phyloP scores from a whole-genome alignment of 2,113 vertebrate species.

The Daphoenositta chrysoptera region DNA sequence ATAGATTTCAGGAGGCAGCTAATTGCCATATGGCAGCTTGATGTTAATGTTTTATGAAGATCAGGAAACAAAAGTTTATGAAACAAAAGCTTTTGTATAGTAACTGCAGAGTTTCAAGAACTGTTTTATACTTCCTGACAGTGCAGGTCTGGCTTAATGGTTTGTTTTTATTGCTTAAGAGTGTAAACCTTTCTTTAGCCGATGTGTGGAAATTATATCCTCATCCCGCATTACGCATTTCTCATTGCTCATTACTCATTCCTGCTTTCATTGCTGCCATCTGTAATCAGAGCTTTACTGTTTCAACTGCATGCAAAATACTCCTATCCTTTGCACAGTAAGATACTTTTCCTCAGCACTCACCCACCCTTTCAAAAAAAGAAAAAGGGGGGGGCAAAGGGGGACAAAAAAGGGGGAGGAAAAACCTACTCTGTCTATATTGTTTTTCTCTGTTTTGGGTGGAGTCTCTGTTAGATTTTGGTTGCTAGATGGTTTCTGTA shows the following conservation, averaged over 20 bases:
- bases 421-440: slow-evolving; percentile 50
- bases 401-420: background rate
- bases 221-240: slow-evolving; percentile 83
- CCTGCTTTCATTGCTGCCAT: slow-evolving; percentile 74
- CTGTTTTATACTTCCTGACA: slow-evolving; percentile 87
- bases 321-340: slow-evolving; percentile 49
- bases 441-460: slow-evolving; percentile 77
- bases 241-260: slow-evolving; percentile 72
- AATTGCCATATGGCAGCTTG: slow-evolving; percentile 80
- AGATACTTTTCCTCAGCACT: slow-evolving; percentile 13
- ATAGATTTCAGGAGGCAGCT: slow-evolving; percentile 85
- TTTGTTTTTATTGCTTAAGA: slow-evolving; percentile 92
- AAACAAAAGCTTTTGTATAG: slow-evolving; percentile 78
- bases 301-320: slow-evolving; percentile 63
- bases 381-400: fast-evolving
- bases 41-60: slow-evolving; percentile 85
- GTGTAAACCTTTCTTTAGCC: slow-evolving; percentile 92
- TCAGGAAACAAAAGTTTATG: slow-evolving; percentile 82
- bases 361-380: background rate
- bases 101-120: slow-evolving; percentile 84
- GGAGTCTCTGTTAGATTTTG: slow-evolving; percentile 70
- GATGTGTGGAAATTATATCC: slow-evolving; percentile 89
- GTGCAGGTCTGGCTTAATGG: slow-evolving; percentile 87
- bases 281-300: slow-evolving; percentile 67
- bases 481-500: slow-evolving; percentile 77